phyloP scores from a whole-genome alignment of 2,113 vertebrate genomes.

The Peromyscus californicus region DNA sequence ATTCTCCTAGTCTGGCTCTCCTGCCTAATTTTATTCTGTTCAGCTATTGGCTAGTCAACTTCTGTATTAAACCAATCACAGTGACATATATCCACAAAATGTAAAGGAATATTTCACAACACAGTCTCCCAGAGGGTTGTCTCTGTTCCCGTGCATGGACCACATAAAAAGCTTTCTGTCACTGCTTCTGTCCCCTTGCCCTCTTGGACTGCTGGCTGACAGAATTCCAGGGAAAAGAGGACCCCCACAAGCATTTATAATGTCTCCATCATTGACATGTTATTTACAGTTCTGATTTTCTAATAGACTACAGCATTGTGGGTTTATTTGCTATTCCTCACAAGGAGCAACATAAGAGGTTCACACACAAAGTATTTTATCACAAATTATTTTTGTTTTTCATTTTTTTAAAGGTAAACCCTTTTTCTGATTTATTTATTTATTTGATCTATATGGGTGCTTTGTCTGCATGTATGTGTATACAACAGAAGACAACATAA shows the following conservation, averaged over 20 bases:
- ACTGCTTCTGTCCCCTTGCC: not conserved
- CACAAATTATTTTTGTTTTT: not conserved
- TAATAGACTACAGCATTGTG: not conserved
- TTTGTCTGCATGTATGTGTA: not conserved
- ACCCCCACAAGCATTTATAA: not conserved
- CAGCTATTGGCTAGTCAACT: too few species aligned
- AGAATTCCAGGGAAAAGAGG: not conserved
- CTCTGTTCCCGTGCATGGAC: not conserved
- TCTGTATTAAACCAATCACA: too few species aligned
- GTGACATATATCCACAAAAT: too few species aligned
- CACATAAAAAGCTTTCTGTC: not conserved
- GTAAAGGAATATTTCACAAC: too few species aligned
- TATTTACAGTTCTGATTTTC: constrained; percentile 22
- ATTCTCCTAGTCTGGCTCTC: too few species aligned
- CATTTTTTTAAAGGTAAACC: not conserved
- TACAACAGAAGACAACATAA: not conserved
- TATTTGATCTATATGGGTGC: not conserved
- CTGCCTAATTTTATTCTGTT: too few species aligned
- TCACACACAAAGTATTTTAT: not conserved
- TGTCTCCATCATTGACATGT: not conserved
- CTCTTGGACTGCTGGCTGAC: not conserved
- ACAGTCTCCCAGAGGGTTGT: not conserved
- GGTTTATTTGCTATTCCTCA: not conserved
- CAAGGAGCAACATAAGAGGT: not conserved
- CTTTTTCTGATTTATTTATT: not conserved